These are phyloP conservation scores for Erpetoichthys calabaricus DNA, from an alignment of 2,797 vertebrate genomes.

Conservation along the genomic window DNA sequence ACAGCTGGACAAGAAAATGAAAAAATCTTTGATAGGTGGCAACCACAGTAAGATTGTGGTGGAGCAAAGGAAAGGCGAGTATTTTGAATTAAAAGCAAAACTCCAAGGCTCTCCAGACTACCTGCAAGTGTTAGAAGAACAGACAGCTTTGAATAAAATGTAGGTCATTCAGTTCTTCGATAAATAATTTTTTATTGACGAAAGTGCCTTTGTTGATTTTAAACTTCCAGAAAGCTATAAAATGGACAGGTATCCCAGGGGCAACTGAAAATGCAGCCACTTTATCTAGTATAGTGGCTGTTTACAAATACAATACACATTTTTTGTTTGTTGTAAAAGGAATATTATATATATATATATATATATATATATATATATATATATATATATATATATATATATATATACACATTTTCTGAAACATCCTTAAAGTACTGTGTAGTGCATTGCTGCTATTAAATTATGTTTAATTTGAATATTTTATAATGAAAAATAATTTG, in stretches of 20 bases:
- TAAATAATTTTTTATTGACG: conserved; percentile 63
- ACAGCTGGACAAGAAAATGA: conserved; percentile 82
- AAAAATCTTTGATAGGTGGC: conserved; percentile 91
- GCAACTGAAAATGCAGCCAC: conserved; percentile 41
- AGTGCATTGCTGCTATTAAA: conserved; percentile 53
- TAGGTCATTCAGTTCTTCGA: conserved; percentile 59
- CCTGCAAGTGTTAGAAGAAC: conserved; percentile 96
- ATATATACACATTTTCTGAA: conserved; percentile 22
- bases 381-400: conserved; percentile 30
- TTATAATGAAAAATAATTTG: conserved; percentile 20
- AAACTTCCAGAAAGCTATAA: conserved; percentile 78
- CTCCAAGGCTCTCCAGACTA: conserved; percentile 96
- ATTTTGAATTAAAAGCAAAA: conserved; percentile 96
- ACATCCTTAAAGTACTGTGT: conserved; percentile 35
- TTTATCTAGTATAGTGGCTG: conserved; percentile 41
- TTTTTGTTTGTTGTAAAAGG: conserved; percentile 20
- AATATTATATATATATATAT: conserved; percentile 33
- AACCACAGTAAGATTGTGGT: conserved; percentile 96
- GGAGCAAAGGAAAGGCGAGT: conserved; percentile 94
- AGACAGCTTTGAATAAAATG: conserved; percentile 96
- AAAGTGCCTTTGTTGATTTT: conserved; percentile 91
- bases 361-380: conserved; percentile 31
- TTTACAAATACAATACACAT: conserved; percentile 32
- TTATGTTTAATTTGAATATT: conserved; percentile 28
- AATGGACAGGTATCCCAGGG: conserved; percentile 66